Evolutionary conservation across 2,797 vertebrate genomes (phyloP), one percentile per base, ranked within the genome.

Genomic region (Acanthiza pusilla): DNA sequence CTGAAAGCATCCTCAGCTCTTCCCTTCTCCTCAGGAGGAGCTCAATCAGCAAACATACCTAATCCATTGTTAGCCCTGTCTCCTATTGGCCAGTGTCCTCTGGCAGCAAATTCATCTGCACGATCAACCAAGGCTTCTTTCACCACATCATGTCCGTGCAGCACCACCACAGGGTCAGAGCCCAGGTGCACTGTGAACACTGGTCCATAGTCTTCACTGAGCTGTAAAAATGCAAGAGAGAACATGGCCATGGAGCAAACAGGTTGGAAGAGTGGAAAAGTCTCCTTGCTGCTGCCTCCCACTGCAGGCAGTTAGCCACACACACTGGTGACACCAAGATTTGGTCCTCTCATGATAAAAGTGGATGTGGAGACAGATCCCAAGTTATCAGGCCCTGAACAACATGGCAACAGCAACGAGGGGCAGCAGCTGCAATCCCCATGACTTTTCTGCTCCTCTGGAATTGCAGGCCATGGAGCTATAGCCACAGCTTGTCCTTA

Each of bases 141-240:
- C 51, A 98, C 95, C 1, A 16, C 94, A 10, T 96, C 82, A 3
- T 96, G 32, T 62, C 97, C 97, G 0, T 91, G 25, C 25, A 97
- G 21, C 21, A 98, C 94, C 87, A 98, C 95, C 7, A 91, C 20
- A 7, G 93, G 96, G 4, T 48, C 43, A 10, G 54, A 27, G 57
- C 97, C 97, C 81, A 98, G 5, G 57, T 97, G 78, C 70, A 98
- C 16, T 11, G 97, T 98, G 83, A 98, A 97, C 68, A 98, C 95
- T 1, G 97, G 45, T 34, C 98, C 97, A 1, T 94, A 97, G 13
- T 85, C 72, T 84, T 93, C 12, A 20, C 97, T 93, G 60, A 98
- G 83, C 98, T 98, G 90, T 21, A 30, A 82, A 80, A 81, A 74
- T 19, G 34, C n/a, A 78, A 62, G 48, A 58, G 7, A 73, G 25